These are phyloP conservation scores for Pipistrellus pygmaeus DNA, from an alignment of 2,797 vertebrate genomes.

Conservation along the genomic window DNA sequence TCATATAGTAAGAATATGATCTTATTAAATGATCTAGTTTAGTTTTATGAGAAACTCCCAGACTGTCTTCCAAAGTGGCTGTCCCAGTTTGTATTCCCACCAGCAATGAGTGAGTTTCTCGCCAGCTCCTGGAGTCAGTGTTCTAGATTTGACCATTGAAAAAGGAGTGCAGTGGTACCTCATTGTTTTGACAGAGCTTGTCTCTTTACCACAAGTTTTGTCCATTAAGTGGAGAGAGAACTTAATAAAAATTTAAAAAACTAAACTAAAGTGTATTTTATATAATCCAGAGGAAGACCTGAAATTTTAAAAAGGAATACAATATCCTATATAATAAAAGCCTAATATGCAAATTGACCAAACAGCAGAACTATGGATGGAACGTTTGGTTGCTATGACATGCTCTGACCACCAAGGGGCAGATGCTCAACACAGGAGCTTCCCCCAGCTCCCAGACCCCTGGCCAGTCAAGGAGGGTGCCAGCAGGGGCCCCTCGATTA, in stretches of 20 bases:
- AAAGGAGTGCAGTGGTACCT: background rate
- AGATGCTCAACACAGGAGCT: no score
- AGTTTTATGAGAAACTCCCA: no score
- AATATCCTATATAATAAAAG: no score
- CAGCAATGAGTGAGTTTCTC: background rate
- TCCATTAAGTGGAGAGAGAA: background rate
- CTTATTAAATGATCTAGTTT: no score
- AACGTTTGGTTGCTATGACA: no score
- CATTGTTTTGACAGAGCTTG: background rate
- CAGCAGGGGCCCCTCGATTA: no score
- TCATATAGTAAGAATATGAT: no score
- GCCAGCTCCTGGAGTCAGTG: background rate
- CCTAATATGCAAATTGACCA: no score
- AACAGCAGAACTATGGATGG: accelerated
- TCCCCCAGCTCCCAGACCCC: no score
- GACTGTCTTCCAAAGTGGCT: no score
- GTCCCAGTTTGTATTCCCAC: background rate
- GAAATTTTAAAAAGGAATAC: background rate
- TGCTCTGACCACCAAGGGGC: no score
- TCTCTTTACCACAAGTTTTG: background rate
- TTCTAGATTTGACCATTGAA: background rate
- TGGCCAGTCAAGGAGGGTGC: no score
- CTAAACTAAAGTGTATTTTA: background rate
- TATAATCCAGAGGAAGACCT: background rate
- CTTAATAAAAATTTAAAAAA: background rate